Evolutionary conservation across 2,113 vertebrate species (phyloP).

Genomic region (Sapayoa aenigma): DNA sequence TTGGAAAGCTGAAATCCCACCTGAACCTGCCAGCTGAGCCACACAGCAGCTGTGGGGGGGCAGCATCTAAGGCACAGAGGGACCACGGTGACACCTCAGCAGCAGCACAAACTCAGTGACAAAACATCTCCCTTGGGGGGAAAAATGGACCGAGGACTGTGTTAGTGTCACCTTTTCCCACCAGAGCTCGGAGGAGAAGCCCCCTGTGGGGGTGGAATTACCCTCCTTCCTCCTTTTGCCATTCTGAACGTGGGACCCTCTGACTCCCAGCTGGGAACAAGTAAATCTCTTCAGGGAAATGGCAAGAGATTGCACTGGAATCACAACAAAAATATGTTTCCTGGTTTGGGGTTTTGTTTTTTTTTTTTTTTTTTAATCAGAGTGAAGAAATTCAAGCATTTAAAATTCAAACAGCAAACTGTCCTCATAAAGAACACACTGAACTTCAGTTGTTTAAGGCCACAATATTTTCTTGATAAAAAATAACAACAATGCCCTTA

Average conservation of each 20-base stretch:
- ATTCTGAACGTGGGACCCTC: neutral
- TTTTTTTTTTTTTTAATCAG: neutral
- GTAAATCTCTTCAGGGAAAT: neutral
- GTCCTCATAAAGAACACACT: neutral
- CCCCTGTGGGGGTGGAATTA: neutral
- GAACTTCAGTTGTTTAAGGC: neutral
- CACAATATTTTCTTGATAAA: neutral
- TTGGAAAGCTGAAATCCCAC: neutral
- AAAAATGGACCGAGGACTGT: neutral
- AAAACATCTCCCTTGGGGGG: neutral
- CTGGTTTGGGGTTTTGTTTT: neutral
- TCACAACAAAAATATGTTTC: neutral
- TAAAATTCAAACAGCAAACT: neutral
- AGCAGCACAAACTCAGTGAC: neutral
- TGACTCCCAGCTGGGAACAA: neutral
- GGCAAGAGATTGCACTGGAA: neutral
- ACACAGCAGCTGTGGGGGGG: neutral
- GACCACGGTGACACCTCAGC: neutral
- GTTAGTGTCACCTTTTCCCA: neutral
- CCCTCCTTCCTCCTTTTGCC: neutral
- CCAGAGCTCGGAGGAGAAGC: neutral
- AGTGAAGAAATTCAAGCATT: neutral
- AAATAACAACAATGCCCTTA: neutral
- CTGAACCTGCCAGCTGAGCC: too few species aligned
- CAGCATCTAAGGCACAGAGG: neutral